Base-by-base conservation (phyloP, 2,113 vertebrate genomes). In the Vidua macroura region DNA sequence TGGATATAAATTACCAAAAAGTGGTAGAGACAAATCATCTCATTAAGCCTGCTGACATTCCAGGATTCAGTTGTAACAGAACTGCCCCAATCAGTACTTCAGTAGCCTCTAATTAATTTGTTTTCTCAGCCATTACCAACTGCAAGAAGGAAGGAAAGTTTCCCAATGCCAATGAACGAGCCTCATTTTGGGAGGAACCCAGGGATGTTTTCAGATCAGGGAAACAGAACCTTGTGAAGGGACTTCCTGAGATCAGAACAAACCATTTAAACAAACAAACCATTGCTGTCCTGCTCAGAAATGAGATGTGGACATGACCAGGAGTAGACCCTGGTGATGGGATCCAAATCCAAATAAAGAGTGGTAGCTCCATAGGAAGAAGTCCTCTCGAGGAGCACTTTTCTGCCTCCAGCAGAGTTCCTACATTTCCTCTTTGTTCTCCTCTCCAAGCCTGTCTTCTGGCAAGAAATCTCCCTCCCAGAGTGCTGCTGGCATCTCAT, bases 11-110 rank as follows among this genome's bases (percentile, higher is more conserved):
- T 77, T 51, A 63, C 10, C n/a, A 73, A 58, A 58, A 80, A 2
- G 20, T n/a, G 41, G 69, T 68, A n/a, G 49, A 91, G 74, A 93
- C 70, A 93, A 91, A 90, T 85, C 4, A 51, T 49, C 92, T 95
- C 77, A 81, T 83, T 88, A 81, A 82, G 55, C 53, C 49, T 59
- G 13, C 41, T 90, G 79, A 80, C 68, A 27, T 44, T 66, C 55
- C 11, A 7, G 46, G 59, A 86, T 74, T 70, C 63, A 39, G 55
- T 5, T 76, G 10, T 15, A 68, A 22, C 30, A 43, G 17, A 86
- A 14, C 25, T 18, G 6, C 55, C 67, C 30, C 17, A 33, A 12
- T 19, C 60, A 48, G n/a, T 60, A 30, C 64, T 28, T 60, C 68
- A 33, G 48, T 7, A 53, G 51, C 67, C 55, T 88, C 59, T 60